Evolutionary conservation across 2,888 invertebrate species (phyloP).

Genomic region (Ophion ventricosus): DNA sequence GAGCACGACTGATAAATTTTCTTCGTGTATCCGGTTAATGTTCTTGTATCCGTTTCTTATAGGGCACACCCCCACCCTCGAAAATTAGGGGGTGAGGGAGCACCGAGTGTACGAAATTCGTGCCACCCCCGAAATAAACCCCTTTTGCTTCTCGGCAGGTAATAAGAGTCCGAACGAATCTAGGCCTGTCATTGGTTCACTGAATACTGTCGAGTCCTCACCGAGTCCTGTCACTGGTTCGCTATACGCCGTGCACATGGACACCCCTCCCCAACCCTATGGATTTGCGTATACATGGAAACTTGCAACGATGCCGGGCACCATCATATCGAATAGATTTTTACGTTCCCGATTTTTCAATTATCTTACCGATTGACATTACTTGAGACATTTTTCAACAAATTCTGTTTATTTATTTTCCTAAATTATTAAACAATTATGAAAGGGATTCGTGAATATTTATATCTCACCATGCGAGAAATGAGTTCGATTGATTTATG

Average conservation of each 20-base stretch:
- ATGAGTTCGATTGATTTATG: neutral
- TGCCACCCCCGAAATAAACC: neutral
- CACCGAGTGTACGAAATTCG: neutral
- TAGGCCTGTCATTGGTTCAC: neutral
- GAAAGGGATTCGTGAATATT: neutral
- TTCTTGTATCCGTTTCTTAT: neutral
- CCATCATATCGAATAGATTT: neutral
- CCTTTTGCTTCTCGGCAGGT: neutral
- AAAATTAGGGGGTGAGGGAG: neutral
- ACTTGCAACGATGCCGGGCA: neutral
- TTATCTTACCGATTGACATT: neutral
- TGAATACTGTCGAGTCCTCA: neutral
- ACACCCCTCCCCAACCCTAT: neutral
- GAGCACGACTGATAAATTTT: constrained; percentile 20
- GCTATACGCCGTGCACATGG: neutral
- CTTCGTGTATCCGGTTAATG: neutral
- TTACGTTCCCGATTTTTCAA: neutral
- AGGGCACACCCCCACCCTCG: neutral
- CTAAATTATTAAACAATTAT: neutral
- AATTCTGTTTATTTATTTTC: neutral
- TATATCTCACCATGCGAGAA: neutral
- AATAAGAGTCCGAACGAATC: neutral
- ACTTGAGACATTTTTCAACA: neutral
- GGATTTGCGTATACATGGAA: neutral
- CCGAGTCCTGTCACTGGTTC: neutral